Evolutionary conservation across 1,140 invertebrate genomes (phyloP).

Genomic region (Bicyclus anynana): DNA sequence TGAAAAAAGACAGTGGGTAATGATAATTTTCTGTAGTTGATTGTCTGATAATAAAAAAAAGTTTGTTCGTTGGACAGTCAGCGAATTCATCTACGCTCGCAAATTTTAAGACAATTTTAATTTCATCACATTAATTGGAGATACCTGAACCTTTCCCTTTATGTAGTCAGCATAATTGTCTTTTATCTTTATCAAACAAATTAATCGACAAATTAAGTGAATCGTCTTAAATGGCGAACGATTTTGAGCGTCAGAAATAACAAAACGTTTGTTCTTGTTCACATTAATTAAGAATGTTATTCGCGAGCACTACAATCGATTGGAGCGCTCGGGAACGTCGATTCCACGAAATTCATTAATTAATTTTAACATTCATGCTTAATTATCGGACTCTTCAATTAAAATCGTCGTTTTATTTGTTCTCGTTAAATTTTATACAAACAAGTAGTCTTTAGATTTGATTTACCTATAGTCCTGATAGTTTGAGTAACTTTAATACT

Average conservation of each 20-base stretch:
- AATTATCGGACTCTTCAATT: slow-evolving; percentile 71
- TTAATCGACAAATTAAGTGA: slow-evolving; percentile 31
- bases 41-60: too few species aligned
- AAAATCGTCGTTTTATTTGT: slow-evolving; percentile 62
- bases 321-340: slow-evolving; percentile 35
- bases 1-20: too few species aligned
- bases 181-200: slow-evolving; percentile 15
- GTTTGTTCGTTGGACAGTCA: too few species aligned
- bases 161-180: background rate
- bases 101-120: too few species aligned
- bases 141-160: background rate
- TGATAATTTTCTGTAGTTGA: too few species aligned
- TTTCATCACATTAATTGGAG: too few species aligned
- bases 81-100: too few species aligned
- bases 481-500: too few species aligned
- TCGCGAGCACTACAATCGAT: slow-evolving; percentile 45
- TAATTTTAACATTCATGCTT: slow-evolving; percentile 73
- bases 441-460: slow-evolving; percentile 24
- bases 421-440: slow-evolving; percentile 40
- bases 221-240: slow-evolving; percentile 46
- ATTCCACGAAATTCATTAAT: slow-evolving; percentile 64
- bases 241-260: slow-evolving; percentile 52
- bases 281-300: slow-evolving; percentile 69
- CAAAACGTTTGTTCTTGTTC: slow-evolving; percentile 60
- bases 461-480: slow-evolving; percentile 35